Evolutionary conservation across 2,797 vertebrate species (phyloP).

Genomic region (Sebastiscus tertius): DNA sequence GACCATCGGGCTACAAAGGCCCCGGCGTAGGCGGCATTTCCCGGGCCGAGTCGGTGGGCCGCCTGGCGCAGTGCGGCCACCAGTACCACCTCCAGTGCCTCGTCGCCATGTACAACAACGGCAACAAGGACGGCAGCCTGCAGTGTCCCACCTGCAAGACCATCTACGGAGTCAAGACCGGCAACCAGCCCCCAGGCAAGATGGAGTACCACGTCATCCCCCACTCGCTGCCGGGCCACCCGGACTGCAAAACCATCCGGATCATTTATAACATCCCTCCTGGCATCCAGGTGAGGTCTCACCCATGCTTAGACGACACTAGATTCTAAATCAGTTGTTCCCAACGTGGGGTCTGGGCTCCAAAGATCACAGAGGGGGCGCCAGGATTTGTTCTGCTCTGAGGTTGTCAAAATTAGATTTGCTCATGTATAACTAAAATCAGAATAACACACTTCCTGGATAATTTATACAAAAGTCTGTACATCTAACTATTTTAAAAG

Average conservation of each 20-base stretch:
- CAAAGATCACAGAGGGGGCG: no score
- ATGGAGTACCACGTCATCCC: conserved; percentile 99
- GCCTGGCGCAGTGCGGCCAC: conserved; percentile 90
- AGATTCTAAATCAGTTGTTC: no score
- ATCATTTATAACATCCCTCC: conserved; percentile 98
- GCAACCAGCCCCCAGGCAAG: conserved; percentile 97
- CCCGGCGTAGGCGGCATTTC: conserved; percentile 85
- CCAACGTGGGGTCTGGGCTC: no score
- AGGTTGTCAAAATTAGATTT: no score
- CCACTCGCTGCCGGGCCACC: conserved; percentile 93
- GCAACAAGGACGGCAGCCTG: conserved; percentile 97
- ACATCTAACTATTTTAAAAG: no score
- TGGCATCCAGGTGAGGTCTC: conserved; percentile 89
- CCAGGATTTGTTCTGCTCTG: no score
- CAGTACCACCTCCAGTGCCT: conserved; percentile 95
- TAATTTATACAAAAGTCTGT: no score
- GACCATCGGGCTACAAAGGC: conserved; percentile 93
- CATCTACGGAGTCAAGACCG: conserved; percentile 96
- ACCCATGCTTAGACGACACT: background rate
- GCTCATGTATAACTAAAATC: no score
- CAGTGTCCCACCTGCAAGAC: conserved; percentile 98
- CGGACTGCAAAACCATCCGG: conserved; percentile 95
- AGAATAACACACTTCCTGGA: no score
- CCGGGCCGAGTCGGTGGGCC: conserved; percentile 89
- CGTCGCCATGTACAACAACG: conserved; percentile 97